A percentile compares a stretch with the other conserved stretches of the same genome.
Conservation (phyloP, 2,797 vertebrate genomes). For the Nannoperca australis region DNA sequence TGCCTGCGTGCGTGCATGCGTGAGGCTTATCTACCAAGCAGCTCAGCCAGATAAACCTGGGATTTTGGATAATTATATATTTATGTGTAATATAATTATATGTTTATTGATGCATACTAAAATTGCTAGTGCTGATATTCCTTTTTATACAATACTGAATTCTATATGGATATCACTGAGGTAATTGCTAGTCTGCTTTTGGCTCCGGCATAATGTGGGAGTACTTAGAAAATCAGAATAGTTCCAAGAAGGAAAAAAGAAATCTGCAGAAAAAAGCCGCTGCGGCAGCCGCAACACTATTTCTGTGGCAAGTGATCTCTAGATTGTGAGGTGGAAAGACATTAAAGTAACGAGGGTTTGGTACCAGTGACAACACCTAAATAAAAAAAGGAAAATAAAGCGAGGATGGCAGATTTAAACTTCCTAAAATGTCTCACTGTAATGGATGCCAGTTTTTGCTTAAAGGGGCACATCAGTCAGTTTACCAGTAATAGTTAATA, state of each 20-base stretch:
- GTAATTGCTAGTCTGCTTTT: slow-evolving; percentile 61
- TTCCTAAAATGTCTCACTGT: slow-evolving; percentile 28
- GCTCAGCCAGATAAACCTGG: slow-evolving; percentile 49
- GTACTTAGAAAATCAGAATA: slow-evolving; percentile 59
- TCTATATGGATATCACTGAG: slow-evolving; percentile 44
- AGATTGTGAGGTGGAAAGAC: slow-evolving; percentile 49
- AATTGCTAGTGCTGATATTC: slow-evolving; percentile 30
- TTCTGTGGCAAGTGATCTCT: slow-evolving; percentile 53
- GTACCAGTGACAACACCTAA: slow-evolving; percentile 25
- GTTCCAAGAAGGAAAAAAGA: slow-evolving; percentile 29
- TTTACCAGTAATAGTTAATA: neutral
- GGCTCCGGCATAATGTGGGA: slow-evolving; percentile 55
- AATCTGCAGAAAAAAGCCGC: slow-evolving; percentile 15
- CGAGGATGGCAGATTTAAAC: slow-evolving; percentile 30
- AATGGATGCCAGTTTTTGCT: slow-evolving; percentile 19
- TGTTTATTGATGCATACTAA: slow-evolving; percentile 30
- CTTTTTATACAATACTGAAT: slow-evolving; percentile 12
- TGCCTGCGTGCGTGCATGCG: too few relatives aligned
- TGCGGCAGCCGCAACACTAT: slow-evolving; percentile 53
- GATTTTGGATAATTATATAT: slow-evolving; percentile 58
- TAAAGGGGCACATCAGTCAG: slow-evolving; percentile 22
- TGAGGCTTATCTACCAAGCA: neutral
- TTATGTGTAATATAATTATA: slow-evolving; percentile 53
- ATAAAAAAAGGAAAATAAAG: slow-evolving; percentile 39
- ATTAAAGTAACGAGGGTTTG: slow-evolving; percentile 36